phyloP scores from a whole-genome alignment of 2,888 invertebrate species.

The Rhyacophila evoluta region DNA sequence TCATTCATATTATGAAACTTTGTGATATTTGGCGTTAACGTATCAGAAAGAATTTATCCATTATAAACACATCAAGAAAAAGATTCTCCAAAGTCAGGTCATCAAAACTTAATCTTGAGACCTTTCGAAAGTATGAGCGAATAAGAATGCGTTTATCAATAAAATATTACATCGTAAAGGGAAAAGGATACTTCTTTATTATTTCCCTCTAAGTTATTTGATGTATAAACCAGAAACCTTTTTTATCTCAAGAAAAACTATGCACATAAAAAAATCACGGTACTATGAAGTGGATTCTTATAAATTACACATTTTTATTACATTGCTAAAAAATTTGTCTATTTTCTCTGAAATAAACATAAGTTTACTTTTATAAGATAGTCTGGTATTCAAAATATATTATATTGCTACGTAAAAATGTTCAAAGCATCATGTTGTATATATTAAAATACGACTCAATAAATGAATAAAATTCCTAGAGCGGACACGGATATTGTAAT shows the following conservation, averaged over 20 bases:
- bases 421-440: no score
- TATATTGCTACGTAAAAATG: no score
- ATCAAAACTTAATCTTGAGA: background rate
- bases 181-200: slow-evolving; percentile 12
- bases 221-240: slow-evolving; percentile 2
- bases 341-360: no score
- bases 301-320: background rate
- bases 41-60: background rate
- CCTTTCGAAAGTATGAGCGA: background rate
- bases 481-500: no score
- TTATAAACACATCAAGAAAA: slow-evolving; percentile 7
- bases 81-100: background rate
- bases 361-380: no score
- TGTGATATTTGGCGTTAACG: no score
- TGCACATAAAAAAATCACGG: background rate
- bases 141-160: slow-evolving; percentile 1
- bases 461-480: no score
- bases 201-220: background rate
- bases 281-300: background rate
- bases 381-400: no score
- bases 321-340: background rate
- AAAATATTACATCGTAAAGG: slow-evolving; percentile 2
- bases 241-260: slow-evolving; percentile 2
- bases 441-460: no score
- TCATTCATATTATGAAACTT: no score